A percentile compares a stretch with the other conserved stretches of the same genome.
Evolutionary conservation across 1,140 invertebrate species (phyloP).

Genomic region (Solenopsis fugax): DNA sequence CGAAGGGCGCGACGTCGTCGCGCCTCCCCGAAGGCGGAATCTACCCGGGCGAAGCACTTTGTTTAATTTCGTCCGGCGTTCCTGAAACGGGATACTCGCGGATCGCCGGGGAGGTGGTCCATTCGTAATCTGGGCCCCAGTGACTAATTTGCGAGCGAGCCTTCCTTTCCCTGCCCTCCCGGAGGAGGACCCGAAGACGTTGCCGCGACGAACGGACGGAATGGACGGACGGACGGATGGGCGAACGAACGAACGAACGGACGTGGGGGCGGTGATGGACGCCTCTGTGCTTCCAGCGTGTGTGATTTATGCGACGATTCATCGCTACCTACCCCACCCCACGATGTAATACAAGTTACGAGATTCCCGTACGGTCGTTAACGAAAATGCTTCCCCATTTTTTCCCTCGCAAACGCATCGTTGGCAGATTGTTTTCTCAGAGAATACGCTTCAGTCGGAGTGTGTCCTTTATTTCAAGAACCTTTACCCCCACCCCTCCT

Average conservation of each 20-base stretch:
- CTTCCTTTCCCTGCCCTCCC: conserved; percentile 59
- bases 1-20: conserved; percentile 43
- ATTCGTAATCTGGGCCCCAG: conserved; percentile 77
- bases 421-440: conserved; percentile 7
- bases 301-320: conserved; percentile 80
- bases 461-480: not conserved
- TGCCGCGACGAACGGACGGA: conserved; percentile 72
- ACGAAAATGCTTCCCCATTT: conserved; percentile 63
- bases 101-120: conserved; percentile 66
- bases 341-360: conserved; percentile 65
- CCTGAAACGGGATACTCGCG: conserved; percentile 77
- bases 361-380: conserved; percentile 61
- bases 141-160: conserved; percentile 81
- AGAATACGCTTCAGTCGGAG: not conserved
- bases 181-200: conserved; percentile 71
- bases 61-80: conserved; percentile 78
- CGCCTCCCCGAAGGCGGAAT: conserved; percentile 54
- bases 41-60: conserved; percentile 58
- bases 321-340: conserved; percentile 74
- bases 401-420: conserved; percentile 22
- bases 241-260: conserved; percentile 75
- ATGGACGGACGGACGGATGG: conserved; percentile 73
- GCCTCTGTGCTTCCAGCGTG: conserved; percentile 78
- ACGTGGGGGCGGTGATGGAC: conserved; percentile 83
- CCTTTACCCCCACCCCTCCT: not conserved